Percentiles rank a stretch among this genome's conserved stretches.
Evolutionary conservation across 2,888 invertebrate genomes (phyloP).

Genomic region (Campoplex capitator): DNA sequence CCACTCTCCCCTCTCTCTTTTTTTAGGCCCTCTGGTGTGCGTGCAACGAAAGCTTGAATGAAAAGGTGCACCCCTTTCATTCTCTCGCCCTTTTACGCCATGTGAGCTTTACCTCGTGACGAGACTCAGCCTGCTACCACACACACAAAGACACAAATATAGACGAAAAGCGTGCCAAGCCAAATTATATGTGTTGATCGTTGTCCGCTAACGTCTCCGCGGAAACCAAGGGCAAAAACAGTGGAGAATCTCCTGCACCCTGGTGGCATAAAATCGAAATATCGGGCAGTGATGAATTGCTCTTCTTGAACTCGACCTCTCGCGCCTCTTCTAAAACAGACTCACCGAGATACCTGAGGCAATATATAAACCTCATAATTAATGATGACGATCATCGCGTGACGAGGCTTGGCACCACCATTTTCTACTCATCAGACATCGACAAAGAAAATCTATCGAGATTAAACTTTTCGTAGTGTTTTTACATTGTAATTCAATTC

Average conservation of each 20-base stretch:
- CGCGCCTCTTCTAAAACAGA: conserved; percentile 6
- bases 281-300: conserved; percentile 68
- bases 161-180: conserved; percentile 50
- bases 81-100: conserved; percentile 15
- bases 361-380: conserved; percentile 65
- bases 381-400: conserved; percentile 67
- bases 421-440: conserved; percentile 36
- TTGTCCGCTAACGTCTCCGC: conserved; percentile 39
- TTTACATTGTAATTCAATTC: conserved; percentile 43
- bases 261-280: conserved; percentile 62
- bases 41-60: conserved; percentile 45
- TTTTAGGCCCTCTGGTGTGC: not conserved
- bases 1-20: not conserved
- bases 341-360: conserved; percentile 25
- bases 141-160: conserved; percentile 3
- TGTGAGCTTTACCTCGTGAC: conserved; percentile 33
- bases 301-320: conserved; percentile 56
- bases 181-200: conserved; percentile 57
- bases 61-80: conserved; percentile 30
- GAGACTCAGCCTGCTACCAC: not conserved
- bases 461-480: conserved; percentile 30
- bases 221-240: not conserved
- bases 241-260: conserved; percentile 10
- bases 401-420: conserved; percentile 58
- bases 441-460: conserved; percentile 35